Percentiles rank a stretch among this genome's conserved stretches.
phyloP scores from a whole-genome alignment of 1,140 invertebrate species.

The Medauroidea extradentata region DNA sequence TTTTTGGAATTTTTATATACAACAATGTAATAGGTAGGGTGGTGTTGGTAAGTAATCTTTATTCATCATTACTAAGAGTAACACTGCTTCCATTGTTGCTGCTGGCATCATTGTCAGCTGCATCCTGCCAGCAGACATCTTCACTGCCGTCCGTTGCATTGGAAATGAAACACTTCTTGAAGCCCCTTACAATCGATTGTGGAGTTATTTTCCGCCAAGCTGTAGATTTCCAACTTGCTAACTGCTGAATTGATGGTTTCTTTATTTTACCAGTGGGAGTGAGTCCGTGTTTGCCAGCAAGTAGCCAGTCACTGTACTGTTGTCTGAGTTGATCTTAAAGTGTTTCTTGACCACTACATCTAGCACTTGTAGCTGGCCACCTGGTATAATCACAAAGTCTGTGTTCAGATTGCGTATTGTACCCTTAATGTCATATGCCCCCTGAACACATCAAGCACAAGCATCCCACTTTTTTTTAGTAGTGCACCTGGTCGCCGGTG shows the following conservation, averaged over 20 bases:
- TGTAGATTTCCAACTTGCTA: background rate
- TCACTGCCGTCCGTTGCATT: slow-evolving; percentile 1
- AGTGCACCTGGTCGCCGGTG: slow-evolving; percentile 13
- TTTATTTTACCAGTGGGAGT: slow-evolving; percentile 12
- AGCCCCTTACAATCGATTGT: background rate
- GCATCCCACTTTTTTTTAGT: slow-evolving; percentile 4
- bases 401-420: slow-evolving; percentile 6
- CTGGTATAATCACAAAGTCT: slow-evolving; percentile 11
- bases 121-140: too few species aligned
- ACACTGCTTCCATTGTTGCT: too few species aligned
- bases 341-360: slow-evolving; percentile 10
- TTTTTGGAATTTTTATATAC: too few species aligned
- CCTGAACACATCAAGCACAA: slow-evolving; percentile 12
- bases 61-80: too few species aligned
- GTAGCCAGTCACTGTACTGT: slow-evolving; percentile 9
- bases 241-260: background rate
- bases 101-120: too few species aligned
- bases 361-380: slow-evolving; percentile 26
- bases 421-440: background rate
- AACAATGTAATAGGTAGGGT: too few species aligned
- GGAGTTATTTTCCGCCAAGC: background rate
- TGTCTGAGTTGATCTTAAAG: slow-evolving; percentile 2
- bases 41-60: too few species aligned
- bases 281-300: slow-evolving; percentile 2
- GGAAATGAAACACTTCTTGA: background rate